phyloP scores from a whole-genome alignment of 2,797 vertebrate species.

The Florisuga fusca region DNA sequence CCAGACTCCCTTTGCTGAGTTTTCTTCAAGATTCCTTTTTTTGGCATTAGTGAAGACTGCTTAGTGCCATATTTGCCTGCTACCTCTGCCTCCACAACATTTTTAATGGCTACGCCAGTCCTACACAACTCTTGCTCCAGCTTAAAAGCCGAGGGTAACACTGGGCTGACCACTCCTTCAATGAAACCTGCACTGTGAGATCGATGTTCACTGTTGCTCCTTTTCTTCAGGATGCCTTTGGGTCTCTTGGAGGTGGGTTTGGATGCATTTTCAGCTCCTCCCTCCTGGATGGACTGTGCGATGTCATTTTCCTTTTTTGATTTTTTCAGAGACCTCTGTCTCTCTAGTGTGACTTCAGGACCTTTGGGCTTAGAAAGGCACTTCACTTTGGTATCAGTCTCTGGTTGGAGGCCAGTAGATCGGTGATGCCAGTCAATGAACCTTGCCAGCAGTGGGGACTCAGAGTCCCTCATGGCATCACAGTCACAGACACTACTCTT shows the following conservation, averaged over 20 bases:
- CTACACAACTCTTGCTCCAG: conserved; percentile 81
- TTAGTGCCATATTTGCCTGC: conserved; percentile 84
- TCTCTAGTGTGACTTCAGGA: conserved; percentile 78
- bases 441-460: conserved; percentile 93
- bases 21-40: conserved; percentile 98
- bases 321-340: conserved; percentile 93
- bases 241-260: conserved; percentile 92
- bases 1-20: conserved; percentile 98
- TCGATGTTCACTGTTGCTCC: conserved; percentile 89
- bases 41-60: conserved; percentile 87
- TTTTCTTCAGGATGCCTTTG: conserved; percentile 95
- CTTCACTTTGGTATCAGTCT: conserved; percentile 82
- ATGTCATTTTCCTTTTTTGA: conserved; percentile 95
- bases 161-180: conserved; percentile 78
- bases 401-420: conserved; percentile 85
- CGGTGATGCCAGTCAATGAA: conserved; percentile 98
- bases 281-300: conserved; percentile 82
- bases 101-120: conserved; percentile 77
- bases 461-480: conserved; percentile 87
- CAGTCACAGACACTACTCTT: conserved; percentile 98
- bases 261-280: conserved; percentile 78
- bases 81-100: conserved; percentile 81
- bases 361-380: conserved; percentile 82
- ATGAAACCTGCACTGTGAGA: conserved; percentile 88
- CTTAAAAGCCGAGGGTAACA: conserved; percentile 77